phyloP scores from a whole-genome alignment of 1,140 invertebrate species.

The Drosophila littoralis region DNA sequence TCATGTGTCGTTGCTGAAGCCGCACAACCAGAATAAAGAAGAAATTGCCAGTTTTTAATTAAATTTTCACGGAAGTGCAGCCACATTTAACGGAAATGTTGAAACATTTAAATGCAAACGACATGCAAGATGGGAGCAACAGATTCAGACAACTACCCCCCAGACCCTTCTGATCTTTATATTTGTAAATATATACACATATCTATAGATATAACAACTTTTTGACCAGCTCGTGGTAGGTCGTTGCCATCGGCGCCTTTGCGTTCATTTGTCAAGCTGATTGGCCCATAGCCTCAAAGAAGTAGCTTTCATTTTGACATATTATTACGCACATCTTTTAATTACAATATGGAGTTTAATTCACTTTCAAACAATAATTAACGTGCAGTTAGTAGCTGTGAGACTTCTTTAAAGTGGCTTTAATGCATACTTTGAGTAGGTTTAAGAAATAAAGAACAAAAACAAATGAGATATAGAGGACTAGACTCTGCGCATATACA shows the following conservation, averaged over 20 bases:
- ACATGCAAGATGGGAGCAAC: conserved; percentile 28
- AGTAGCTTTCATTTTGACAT: not conserved
- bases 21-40: conserved; percentile 15
- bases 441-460: no score
- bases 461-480: no score
- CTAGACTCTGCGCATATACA: no score
- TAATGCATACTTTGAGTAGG: no score
- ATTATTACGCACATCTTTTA: not conserved
- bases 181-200: not conserved
- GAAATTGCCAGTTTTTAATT: conserved; percentile 67
- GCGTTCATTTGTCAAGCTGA: conserved; percentile 18
- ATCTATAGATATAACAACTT: not conserved
- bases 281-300: conserved; percentile 15
- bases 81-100: conserved; percentile 65
- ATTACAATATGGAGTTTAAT: no score
- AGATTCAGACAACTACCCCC: not conserved
- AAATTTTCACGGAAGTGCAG: conserved; percentile 67
- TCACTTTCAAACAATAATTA: no score
- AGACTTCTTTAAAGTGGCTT: no score
- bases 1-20: conserved; percentile 32
- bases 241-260: conserved; percentile 8
- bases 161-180: not conserved
- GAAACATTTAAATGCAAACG: conserved; percentile 64
- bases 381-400: no score
- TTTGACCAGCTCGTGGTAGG: not conserved